Percentiles rank a stretch among this genome's conserved stretches.
phyloP scores from a whole-genome alignment of 37 sponge, comb jelly and placozoan species.

The Spongilla lacustris region DNA sequence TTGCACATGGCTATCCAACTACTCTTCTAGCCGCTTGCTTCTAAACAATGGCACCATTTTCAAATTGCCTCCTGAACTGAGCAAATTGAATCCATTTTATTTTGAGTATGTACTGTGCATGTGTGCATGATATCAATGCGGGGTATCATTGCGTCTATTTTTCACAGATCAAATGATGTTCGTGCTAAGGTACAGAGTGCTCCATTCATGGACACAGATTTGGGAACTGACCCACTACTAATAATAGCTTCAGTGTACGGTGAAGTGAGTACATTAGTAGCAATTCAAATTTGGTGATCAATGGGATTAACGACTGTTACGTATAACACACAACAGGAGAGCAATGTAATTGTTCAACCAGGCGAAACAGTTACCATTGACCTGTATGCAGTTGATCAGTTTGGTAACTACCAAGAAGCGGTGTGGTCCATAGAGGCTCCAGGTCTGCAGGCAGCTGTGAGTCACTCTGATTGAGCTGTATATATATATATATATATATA shows the following conservation, averaged over 20 bases:
- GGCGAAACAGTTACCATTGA: slow-evolving; percentile 64
- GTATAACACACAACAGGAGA: neutral
- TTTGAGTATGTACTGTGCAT: neutral
- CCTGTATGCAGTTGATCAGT: slow-evolving; percentile 69
- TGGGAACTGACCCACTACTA: slow-evolving; percentile 1
- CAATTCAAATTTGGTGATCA: neutral
- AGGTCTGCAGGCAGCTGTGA: slow-evolving; percentile 47
- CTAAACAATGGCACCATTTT: slow-evolving; percentile 36
- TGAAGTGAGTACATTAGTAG: neutral
- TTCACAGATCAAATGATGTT: neutral
- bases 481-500: neutral
- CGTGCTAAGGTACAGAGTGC: neutral
- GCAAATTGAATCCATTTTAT: neutral
- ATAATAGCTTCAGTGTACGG: neutral
- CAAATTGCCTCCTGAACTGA: slow-evolving; percentile 22
- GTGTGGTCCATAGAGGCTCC: slow-evolving; percentile 82
- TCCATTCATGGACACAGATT: neutral
- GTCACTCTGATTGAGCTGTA: no score
- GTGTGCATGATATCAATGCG: neutral
- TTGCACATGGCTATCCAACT: slow-evolving; percentile 70
- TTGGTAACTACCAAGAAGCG: slow-evolving; percentile 73
- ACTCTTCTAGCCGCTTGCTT: slow-evolving; percentile 19
- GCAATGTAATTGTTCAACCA: slow-evolving; percentile 61
- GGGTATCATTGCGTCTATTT: neutral
- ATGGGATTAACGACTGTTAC: no score